Base-by-base conservation (phyloP, 2,888 invertebrate species). In the Disparrhopalites patrizii region DNA sequence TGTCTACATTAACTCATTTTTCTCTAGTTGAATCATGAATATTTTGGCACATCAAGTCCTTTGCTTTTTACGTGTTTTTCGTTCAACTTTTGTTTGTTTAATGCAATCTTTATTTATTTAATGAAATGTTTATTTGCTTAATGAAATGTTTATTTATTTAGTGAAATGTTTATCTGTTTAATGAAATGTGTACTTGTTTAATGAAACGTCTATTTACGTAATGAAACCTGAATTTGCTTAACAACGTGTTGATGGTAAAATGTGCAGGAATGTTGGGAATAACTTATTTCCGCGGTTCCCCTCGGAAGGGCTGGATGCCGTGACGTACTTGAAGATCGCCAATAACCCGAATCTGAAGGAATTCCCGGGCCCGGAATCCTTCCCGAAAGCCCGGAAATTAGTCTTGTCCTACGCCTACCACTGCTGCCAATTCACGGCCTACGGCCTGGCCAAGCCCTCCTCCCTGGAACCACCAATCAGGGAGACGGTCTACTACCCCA, bases 351-450 rank as follows among this genome's bases (percentile, higher is more conserved):
- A 88, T 73, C 83, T 96, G 70, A 83, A 87, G 47, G 90, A 91
- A 76, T 95, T 96, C 80, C 95, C 94, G 31, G 84, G 88, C 1
- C 91, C 93, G 0, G 89, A 90, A 71, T 84, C 86, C 62, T 93
- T 96, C 80, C 95, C 94, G 0, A 82, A 88, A 36, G 90, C 95
- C 70, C 87, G 90, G 81, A 89, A 88, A 13, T 82, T 95, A 77
- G 87, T 91, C 43, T 81, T 96, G 40, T 91, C 94, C 1, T 96
- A 95, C 80, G 95, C 96, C 73, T 97, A 96, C 81, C 96, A 97
- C 79, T 97, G 96, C 81, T 96, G 96, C 81, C 89, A 91, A 70
- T 94, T 91, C 81, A 79, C 52, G 18, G 50, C 66, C 25, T 54
- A 65, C 33, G 65, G 65, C 5, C 18, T 58, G 30, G 57, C 38